Conservation (phyloP, 1,140 invertebrate genomes). For the Mizuhopecten yessoensis region DNA sequence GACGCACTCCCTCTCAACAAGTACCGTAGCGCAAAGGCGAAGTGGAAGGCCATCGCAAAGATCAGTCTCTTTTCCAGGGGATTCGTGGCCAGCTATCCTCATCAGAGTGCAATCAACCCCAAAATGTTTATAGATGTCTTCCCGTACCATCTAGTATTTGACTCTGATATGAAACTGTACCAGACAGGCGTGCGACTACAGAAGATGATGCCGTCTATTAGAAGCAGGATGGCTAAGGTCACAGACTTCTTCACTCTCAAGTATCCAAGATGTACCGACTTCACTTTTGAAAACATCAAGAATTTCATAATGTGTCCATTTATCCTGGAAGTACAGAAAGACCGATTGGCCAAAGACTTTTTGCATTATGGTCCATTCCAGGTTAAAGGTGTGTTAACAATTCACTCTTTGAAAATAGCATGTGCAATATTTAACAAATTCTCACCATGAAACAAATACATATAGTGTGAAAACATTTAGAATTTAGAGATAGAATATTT, state of each 20-base stretch:
- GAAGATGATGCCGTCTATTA: conserved; percentile 88
- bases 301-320: conserved; percentile 73
- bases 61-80: conserved; percentile 66
- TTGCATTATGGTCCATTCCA: conserved; percentile 62
- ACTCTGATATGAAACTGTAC: conserved; percentile 79
- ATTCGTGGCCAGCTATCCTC: conserved; percentile 70
- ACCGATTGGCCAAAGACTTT: conserved; percentile 65
- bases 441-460: no score
- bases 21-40: conserved; percentile 63
- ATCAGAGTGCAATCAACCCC: conserved; percentile 67
- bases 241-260: conserved; percentile 76
- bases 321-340: conserved; percentile 67
- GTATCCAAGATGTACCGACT: conserved; percentile 82
- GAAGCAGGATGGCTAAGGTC: conserved; percentile 81
- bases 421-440: no score
- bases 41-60: conserved; percentile 69
- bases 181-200: conserved; percentile 79
- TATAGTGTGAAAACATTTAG: no score
- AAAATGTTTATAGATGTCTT: conserved; percentile 79
- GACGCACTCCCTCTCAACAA: conserved; percentile 66
- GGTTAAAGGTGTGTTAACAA: conserved; percentile 67
- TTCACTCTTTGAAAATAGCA: no score
- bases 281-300: conserved; percentile 81
- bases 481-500: no score
- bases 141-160: conserved; percentile 83